Conservation (phyloP, 2,888 invertebrate genomes). For the Molorchus minor region DNA sequence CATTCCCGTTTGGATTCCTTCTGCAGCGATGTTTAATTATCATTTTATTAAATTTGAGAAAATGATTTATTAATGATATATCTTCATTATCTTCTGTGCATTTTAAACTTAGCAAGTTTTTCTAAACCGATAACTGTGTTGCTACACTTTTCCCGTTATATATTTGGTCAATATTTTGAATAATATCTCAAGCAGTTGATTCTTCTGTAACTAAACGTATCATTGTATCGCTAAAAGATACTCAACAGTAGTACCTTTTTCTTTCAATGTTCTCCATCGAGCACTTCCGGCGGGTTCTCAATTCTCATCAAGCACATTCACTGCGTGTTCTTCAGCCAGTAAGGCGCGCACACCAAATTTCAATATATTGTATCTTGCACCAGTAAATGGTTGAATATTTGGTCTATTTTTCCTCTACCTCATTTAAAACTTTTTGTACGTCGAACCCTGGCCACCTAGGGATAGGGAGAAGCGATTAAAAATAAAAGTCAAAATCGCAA, state of each 20-base stretch:
- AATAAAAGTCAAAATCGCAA: too few species aligned
- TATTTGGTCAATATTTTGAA: not conserved
- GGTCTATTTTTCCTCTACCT: constrained; percentile 3
- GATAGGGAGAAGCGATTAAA: too few species aligned
- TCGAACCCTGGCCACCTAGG: too few species aligned
- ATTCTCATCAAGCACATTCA: constrained; percentile 14
- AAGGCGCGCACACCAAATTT: constrained; percentile 1
- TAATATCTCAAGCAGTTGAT: constrained; percentile 1
- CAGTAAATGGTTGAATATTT: constrained; percentile 8
- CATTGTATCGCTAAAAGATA: constrained; percentile 5
- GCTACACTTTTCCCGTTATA: constrained; percentile 2
- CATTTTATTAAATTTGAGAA: not conserved
- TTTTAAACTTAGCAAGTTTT: not conserved
- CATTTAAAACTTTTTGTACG: too few species aligned
- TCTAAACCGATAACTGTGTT: constrained; percentile 3
- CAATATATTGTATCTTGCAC: constrained; percentile 4
- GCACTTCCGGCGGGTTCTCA: not conserved
- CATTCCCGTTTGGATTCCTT: not conserved
- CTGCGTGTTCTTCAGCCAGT: constrained; percentile 4
- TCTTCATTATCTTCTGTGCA: not conserved
- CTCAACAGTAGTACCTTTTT: not conserved
- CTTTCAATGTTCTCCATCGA: constrained; percentile 4
- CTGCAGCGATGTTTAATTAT: not conserved
- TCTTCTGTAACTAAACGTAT: constrained; percentile 5
- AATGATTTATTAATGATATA: not conserved